These are phyloP conservation scores for Myotis myotis DNA, from an alignment of 2,797 vertebrate species.

Conservation along the genomic window DNA sequence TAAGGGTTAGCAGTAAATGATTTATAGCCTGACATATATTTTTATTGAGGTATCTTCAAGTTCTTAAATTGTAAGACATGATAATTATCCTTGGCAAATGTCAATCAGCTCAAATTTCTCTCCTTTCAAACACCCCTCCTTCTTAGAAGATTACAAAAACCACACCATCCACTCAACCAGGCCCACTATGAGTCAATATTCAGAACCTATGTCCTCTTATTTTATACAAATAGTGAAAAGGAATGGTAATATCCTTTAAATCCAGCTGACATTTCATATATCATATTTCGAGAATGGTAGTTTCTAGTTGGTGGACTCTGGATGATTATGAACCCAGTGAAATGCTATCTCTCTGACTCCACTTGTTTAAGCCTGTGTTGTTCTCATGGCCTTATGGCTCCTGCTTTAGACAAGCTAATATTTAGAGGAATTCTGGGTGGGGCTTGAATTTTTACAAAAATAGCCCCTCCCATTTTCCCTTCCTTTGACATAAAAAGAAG, in stretches of 20 bases:
- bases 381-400: background rate
- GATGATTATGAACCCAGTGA: background rate
- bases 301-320: background rate
- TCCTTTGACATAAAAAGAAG: background rate
- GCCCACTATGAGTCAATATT: background rate
- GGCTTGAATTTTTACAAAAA: background rate
- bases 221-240: background rate
- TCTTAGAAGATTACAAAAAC: background rate
- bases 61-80: conserved; percentile 51
- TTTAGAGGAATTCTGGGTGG: background rate
- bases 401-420: background rate
- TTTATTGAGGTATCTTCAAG: conserved; percentile 17
- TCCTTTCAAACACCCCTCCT: background rate
- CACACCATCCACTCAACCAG: background rate
- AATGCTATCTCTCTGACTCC: background rate
- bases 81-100: conserved; percentile 35
- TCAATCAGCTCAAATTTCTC: background rate
- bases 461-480: background rate
- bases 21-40: conserved; percentile 28
- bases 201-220: background rate
- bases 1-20: background rate
- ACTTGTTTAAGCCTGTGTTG: background rate
- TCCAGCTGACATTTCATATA: background rate
- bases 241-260: conserved; percentile 5
- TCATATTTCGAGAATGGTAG: background rate